phyloP scores from a whole-genome alignment of 1,140 invertebrate genomes.

The Tetramorium simillimum region DNA sequence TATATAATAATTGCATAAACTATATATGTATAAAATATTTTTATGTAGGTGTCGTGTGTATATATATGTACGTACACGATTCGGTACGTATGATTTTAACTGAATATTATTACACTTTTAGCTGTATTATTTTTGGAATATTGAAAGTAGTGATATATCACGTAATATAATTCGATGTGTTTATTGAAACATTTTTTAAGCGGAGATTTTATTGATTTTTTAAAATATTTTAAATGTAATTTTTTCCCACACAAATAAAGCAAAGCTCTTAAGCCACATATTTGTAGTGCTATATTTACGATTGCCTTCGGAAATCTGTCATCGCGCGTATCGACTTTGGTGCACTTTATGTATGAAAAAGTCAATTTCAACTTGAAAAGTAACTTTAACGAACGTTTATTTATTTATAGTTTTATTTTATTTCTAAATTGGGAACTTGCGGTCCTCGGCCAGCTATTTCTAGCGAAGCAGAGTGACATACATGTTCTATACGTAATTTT shows the following conservation, averaged over 20 bases:
- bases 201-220: background rate
- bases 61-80: background rate
- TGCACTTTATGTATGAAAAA: background rate
- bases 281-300: background rate
- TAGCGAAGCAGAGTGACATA: background rate
- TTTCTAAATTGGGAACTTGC: background rate
- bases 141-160: background rate
- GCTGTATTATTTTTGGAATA: background rate
- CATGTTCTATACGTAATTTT: background rate
- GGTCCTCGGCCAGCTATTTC: background rate
- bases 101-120: background rate
- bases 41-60: no score
- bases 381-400: conserved; percentile 9
- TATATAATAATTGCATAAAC: background rate
- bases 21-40: no score
- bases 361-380: background rate
- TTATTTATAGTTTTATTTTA: background rate
- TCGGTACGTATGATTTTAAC: background rate
- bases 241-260: background rate
- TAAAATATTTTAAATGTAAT: background rate
- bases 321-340: background rate
- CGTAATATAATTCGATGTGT: background rate
- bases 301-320: background rate
- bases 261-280: background rate
- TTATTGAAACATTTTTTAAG: background rate